Base-by-base conservation (phyloP, 2,888 invertebrate genomes). In the Cheilosia variabilis region DNA sequence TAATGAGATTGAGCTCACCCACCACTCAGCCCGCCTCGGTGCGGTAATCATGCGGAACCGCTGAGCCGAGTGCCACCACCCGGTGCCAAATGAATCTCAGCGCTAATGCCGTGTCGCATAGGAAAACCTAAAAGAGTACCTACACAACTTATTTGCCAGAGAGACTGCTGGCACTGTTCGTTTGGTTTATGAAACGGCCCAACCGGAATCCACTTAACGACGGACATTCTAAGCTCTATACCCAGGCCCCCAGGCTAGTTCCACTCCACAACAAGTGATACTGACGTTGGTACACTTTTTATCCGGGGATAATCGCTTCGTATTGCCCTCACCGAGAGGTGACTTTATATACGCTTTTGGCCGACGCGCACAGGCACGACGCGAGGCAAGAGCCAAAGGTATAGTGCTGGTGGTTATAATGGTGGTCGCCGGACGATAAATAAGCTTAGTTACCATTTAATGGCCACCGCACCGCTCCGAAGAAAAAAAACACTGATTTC, bases 361-460 rank as follows among this genome's bases (percentile, higher is more conserved):
- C 72, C 68, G 63, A 19, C 43, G 60, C 27, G 17, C 13, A 52
- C 19, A 37, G 9, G 2, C 41, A 22, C 22, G 41, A 10, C 58
- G 10, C 19, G 37, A 37, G 13, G 37, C 58, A 55, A 45, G 19
- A 68, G 69, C 34, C 37, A 71, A 69, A 68, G 68, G 79, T 27
- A 9, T 68, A 60, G 65, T 62, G 66, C 52, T 55, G 66, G 86
- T 72, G 80, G 86, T 81, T 77, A 80, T 65, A 76, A 69, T 55
- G 75, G 81, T 77, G 86, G 86, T 81, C 76, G 68, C 62, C n/a
- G 57, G 22, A 66, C 80, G 55, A 86, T 86, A 86, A 86, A 86
- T 86, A 86, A 86, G 81, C 86, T 81, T 86, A 86, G 86, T 84
- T 76, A 71, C 75, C 47, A 86, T 80, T 77, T 86, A 86, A 80